A percentile compares a stretch with the other conserved stretches of the same genome.
These are phyloP conservation scores for Zophobas atratus DNA, from an alignment of 1,140 invertebrate species.

Conservation along the genomic window DNA sequence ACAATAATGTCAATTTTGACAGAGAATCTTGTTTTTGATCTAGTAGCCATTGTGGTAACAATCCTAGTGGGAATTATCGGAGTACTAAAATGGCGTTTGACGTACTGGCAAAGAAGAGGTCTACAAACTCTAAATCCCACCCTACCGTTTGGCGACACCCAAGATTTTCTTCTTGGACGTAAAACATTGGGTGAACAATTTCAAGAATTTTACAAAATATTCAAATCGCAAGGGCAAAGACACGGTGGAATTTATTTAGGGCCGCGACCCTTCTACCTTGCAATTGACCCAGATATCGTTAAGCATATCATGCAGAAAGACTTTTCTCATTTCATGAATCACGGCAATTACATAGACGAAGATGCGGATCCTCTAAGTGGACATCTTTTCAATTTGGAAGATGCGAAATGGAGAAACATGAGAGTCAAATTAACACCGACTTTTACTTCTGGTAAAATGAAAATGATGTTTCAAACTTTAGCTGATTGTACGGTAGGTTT, in stretches of 20 bases:
- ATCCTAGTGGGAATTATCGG: constrained; percentile 17
- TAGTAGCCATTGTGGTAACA: neutral
- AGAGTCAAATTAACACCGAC: too few species aligned
- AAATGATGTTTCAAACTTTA: constrained; percentile 61
- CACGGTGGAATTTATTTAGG: constrained; percentile 65
- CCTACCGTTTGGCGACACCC: constrained; percentile 60
- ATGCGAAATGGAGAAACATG: constrained; percentile 52
- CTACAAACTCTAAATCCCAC: constrained; percentile 56
- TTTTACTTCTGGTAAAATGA: too few species aligned
- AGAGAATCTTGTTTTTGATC: neutral
- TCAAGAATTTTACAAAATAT: constrained; percentile 54
- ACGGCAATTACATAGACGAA: constrained; percentile 71
- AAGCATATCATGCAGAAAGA: constrained; percentile 74
- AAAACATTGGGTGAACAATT: constrained; percentile 57
- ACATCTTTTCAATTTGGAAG: constrained; percentile 70
- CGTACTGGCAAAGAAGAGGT: constrained; percentile 59
- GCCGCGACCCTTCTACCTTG: constrained; percentile 36
- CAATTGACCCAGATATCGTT: constrained; percentile 69
- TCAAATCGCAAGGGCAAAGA: constrained; percentile 49
- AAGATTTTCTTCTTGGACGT: constrained; percentile 53
- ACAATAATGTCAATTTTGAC: neutral
- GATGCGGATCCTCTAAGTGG: constrained; percentile 70
- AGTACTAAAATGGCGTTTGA: constrained; percentile 55
- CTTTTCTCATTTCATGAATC: constrained; percentile 61
- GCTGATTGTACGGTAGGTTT: constrained; percentile 61